These are phyloP conservation scores for Oreochromis grahami DNA, from an alignment of 2,797 vertebrate genomes.

Conservation along the genomic window DNA sequence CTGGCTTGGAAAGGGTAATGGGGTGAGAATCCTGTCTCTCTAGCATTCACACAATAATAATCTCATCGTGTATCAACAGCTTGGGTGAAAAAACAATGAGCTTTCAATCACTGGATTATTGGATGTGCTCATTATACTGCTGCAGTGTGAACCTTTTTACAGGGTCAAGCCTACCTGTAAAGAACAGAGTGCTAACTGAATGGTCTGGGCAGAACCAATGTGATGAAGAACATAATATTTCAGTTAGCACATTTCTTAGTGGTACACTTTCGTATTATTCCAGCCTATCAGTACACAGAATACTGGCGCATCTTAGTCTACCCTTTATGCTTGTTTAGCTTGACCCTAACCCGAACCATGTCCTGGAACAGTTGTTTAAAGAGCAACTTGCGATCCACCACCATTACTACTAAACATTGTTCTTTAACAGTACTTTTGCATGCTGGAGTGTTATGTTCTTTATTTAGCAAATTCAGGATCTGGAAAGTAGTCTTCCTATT, in stretches of 20 bases:
- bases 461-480: neutral
- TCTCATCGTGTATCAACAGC: neutral
- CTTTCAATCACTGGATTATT: neutral
- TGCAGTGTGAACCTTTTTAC: neutral
- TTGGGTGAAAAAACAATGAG: neutral
- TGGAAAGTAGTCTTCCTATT: neutral
- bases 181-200: neutral
- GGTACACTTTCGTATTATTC: neutral
- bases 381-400: neutral
- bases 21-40: constrained; percentile 63
- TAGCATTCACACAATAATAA: neutral
- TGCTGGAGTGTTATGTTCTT: neutral
- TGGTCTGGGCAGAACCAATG: neutral
- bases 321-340: neutral
- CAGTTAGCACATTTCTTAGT: neutral
- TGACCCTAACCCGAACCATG: neutral
- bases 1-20: constrained; percentile 76
- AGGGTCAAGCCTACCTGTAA: neutral
- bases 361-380: too few species aligned
- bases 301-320: neutral
- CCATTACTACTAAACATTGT: neutral
- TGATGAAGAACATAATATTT: neutral
- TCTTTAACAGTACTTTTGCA: neutral
- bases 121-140: neutral
- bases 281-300: neutral